Percentiles rank a stretch among this genome's conserved stretches.
Evolutionary conservation across 2,113 vertebrate genomes (phyloP).

Genomic region (Pantherophis guttatus): DNA sequence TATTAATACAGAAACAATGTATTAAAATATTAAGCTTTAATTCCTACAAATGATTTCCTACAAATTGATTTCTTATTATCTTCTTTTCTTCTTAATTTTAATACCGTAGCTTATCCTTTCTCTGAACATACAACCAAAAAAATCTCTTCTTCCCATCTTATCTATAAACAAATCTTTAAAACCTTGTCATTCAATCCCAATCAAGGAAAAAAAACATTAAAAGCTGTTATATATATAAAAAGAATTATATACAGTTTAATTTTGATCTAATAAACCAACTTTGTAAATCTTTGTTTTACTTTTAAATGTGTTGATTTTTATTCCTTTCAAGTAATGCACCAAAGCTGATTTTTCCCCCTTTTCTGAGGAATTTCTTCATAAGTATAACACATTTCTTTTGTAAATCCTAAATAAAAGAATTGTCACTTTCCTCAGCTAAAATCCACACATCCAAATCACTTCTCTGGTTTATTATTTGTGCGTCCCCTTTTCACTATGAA

Average conservation of each 20-base stretch:
- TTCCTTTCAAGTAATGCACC: background rate
- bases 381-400: background rate
- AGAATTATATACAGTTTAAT: background rate
- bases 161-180: background rate
- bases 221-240: background rate
- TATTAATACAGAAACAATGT: background rate
- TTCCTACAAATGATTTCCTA: background rate
- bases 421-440: background rate
- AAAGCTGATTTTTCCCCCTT: background rate
- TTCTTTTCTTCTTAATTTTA: background rate
- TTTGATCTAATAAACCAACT: background rate
- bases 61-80: background rate
- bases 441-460: background rate
- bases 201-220: background rate
- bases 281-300: background rate
- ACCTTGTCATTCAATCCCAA: background rate
- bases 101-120: background rate
- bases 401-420: background rate
- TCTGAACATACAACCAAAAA: background rate
- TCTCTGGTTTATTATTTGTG: background rate
- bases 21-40: background rate
- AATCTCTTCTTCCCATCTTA: background rate
- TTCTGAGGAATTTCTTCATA: background rate
- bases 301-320: background rate
- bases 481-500: background rate